Conservation (phyloP, 2,113 vertebrate genomes). For the Megatriorchis doriae region DNA sequence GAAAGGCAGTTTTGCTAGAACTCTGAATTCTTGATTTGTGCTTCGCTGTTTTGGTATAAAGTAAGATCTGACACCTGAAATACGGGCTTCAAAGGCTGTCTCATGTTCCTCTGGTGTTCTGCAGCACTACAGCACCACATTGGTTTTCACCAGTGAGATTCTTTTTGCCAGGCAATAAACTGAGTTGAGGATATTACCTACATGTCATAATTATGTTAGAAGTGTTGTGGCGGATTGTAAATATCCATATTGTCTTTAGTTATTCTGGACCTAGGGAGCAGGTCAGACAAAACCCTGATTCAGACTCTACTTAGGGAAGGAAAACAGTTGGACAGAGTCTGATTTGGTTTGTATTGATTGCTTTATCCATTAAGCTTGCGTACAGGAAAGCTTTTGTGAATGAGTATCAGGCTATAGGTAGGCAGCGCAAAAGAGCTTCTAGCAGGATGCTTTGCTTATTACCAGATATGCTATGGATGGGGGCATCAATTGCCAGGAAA, state of each 20-base stretch:
- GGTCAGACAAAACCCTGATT: not conserved
- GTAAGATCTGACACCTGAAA: not conserved
- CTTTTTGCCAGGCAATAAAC: not conserved
- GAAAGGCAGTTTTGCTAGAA: not conserved
- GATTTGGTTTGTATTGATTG: conserved; percentile 43
- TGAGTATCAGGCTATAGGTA: not conserved
- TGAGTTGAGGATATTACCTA: not conserved
- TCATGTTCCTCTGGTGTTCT: not conserved
- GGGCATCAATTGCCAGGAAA: conserved; percentile 3
- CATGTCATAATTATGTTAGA: not conserved
- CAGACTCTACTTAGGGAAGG: not conserved
- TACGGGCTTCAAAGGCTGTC: not conserved
- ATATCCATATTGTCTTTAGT: not conserved
- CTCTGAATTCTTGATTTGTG: not conserved
- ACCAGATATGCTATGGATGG: not conserved
- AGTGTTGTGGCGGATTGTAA: not conserved
- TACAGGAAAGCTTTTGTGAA: conserved; percentile 1
- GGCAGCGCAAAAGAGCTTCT: not conserved
- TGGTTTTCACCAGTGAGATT: not conserved
- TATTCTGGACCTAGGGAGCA: not conserved
- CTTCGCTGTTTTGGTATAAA: not conserved
- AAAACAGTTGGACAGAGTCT: not conserved
- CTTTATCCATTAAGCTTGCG: not conserved
- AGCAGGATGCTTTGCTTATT: not conserved
- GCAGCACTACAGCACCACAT: not conserved